These are phyloP conservation scores for Fissipunctia ypsillon DNA, from an alignment of 2,888 invertebrate genomes.

Conservation along the genomic window DNA sequence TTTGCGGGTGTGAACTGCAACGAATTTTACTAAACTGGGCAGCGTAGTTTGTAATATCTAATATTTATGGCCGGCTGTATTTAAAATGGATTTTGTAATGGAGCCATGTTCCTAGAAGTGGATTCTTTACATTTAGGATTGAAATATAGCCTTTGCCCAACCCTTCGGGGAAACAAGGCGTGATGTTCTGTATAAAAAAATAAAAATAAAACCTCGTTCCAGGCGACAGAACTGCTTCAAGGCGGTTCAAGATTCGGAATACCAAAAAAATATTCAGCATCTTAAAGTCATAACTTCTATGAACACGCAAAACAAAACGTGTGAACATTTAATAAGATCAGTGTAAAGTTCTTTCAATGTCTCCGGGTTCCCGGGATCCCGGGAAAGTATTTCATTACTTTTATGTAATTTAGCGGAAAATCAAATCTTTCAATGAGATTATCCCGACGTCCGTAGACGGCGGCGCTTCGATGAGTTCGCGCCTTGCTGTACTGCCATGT, in stretches of 20 bases:
- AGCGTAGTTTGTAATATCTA: background rate
- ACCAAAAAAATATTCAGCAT: background rate
- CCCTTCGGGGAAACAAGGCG: no score
- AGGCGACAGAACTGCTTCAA: background rate
- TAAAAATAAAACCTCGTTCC: no score
- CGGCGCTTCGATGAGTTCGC: slow-evolving; percentile 73
- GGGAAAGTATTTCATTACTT: slow-evolving; percentile 88
- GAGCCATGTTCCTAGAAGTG: background rate
- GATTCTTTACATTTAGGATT: background rate
- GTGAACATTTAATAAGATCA: slow-evolving; percentile 55
- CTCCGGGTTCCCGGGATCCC: slow-evolving; percentile 74
- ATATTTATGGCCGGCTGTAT: background rate
- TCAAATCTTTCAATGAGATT: slow-evolving; percentile 89
- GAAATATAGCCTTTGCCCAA: no score
- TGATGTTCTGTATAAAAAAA: no score
- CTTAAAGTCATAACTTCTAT: slow-evolving; percentile 16
- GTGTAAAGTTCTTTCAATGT: slow-evolving; percentile 77
- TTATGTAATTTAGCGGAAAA: slow-evolving; percentile 90
- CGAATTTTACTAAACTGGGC: background rate
- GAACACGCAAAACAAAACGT: slow-evolving; percentile 38
- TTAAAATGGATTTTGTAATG: background rate
- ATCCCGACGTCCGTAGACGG: slow-evolving; percentile 80
- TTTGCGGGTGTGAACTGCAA: background rate
- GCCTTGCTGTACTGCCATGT: slow-evolving; percentile 68
- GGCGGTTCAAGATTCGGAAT: background rate